Percentiles rank a stretch among this genome's conserved stretches.
phyloP scores from a whole-genome alignment of 2,888 invertebrate species.

The Campoplex capitator region DNA sequence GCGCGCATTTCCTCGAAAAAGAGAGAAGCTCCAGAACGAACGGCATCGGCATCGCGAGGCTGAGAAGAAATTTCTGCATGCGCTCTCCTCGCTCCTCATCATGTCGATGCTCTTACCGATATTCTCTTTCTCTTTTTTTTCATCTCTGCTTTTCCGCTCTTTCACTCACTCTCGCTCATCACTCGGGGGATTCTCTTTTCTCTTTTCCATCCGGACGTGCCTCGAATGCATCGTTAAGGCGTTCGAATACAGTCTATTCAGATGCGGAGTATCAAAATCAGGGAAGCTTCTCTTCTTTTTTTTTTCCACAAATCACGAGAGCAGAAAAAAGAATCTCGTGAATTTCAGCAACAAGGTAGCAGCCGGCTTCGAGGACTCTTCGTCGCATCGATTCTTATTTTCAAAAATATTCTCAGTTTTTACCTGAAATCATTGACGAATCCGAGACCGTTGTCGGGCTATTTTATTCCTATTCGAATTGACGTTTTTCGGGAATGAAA shows the following conservation, averaged over 20 bases:
- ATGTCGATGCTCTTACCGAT: slow-evolving; percentile 39
- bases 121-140: slow-evolving; percentile 24
- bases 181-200: slow-evolving; percentile 1
- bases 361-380: background rate
- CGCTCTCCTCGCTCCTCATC: slow-evolving; percentile 18
- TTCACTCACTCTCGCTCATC: background rate
- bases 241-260: slow-evolving; percentile 26
- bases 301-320: slow-evolving; percentile 12
- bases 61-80: slow-evolving; percentile 50
- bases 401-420: background rate
- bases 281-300: slow-evolving; percentile 4
- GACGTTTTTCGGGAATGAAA: no score
- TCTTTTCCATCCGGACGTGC: slow-evolving; percentile 56
- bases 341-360: background rate
- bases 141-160: background rate
- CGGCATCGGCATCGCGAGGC: slow-evolving; percentile 33
- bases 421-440: background rate
- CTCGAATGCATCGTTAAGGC: slow-evolving; percentile 57
- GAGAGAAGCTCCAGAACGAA: slow-evolving; percentile 15
- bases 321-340: background rate
- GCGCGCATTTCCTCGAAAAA: background rate
- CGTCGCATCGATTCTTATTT: background rate
- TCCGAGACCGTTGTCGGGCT: background rate
- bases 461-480: background rate
- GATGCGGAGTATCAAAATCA: slow-evolving; percentile 34